phyloP scores from a whole-genome alignment of 2,797 vertebrate genomes.

The Takifugu rubripes region DNA sequence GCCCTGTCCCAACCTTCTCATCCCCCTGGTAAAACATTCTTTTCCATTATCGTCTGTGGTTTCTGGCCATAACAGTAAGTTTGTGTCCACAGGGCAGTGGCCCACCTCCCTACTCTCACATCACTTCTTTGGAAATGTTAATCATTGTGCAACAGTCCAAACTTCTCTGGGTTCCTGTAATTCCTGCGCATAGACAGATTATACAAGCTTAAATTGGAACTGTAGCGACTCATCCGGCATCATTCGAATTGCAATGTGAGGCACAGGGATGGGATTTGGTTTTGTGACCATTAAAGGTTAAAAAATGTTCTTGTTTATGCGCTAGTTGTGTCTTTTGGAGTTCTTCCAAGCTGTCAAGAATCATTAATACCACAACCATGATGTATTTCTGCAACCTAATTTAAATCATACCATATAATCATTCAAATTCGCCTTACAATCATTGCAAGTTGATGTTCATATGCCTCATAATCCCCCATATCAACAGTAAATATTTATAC shows the following conservation, averaged over 20 bases:
- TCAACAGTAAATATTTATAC: too few species aligned
- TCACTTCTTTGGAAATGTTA: conserved; percentile 17
- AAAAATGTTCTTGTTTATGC: background rate
- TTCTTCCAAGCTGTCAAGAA: conserved; percentile 5
- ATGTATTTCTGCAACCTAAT: background rate
- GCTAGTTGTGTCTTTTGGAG: background rate
- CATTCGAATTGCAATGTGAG: background rate
- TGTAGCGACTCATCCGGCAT: background rate
- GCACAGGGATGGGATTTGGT: background rate
- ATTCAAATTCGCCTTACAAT: background rate
- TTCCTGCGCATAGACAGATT: background rate
- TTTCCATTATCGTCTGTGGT: conserved; percentile 23
- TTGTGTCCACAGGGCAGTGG: conserved; percentile 4
- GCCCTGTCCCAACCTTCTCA: conserved; percentile 9
- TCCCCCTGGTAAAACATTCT: conserved; percentile 22
- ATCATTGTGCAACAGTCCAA: conserved; percentile 24
- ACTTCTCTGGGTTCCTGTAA: background rate
- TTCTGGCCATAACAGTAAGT: conserved; percentile 27
- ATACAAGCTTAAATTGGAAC: background rate
- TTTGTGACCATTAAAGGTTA: background rate
- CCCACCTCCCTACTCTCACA: conserved; percentile 47
- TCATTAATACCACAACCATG: background rate
- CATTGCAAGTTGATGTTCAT: background rate
- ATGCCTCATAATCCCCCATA: too few species aligned
- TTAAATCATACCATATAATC: background rate